Evolutionary conservation across 2,888 invertebrate species (phyloP).

Genomic region (Drosophila multiciliata): DNA sequence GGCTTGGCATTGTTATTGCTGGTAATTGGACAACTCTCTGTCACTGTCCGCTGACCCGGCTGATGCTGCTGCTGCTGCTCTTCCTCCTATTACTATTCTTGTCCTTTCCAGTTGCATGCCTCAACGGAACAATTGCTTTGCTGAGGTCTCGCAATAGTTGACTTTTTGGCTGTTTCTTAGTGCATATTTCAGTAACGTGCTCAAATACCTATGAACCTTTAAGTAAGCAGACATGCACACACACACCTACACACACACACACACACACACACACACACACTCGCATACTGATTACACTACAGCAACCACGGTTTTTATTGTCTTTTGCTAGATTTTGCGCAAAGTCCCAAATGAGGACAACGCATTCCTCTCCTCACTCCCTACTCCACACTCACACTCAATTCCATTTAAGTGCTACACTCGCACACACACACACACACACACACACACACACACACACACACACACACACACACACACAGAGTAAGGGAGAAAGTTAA

Average conservation of each 20-base stretch:
- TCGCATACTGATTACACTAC: slow-evolving; percentile 41
- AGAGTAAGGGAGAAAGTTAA: not conserved
- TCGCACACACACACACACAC: slow-evolving; percentile 22
- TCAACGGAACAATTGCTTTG: slow-evolving; percentile 33
- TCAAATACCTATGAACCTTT: slow-evolving; percentile 53
- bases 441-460: slow-evolving; percentile 20
- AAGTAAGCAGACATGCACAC: slow-evolving; percentile 29
- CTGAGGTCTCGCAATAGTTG: slow-evolving; percentile 33
- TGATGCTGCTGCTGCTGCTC: not conserved
- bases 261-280: slow-evolving; percentile 15
- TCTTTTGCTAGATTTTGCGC: slow-evolving; percentile 72
- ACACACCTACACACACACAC: slow-evolving; percentile 4
- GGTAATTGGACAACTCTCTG: slow-evolving; percentile 62
- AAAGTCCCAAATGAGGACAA: slow-evolving; percentile 75
- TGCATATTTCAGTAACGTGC: slow-evolving; percentile 7
- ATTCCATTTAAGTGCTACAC: slow-evolving; percentile 78
- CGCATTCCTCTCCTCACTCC: slow-evolving; percentile 60
- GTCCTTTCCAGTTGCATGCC: slow-evolving; percentile 10
- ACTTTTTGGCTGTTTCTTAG: slow-evolving; percentile 22
- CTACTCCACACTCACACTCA: slow-evolving; percentile 56
- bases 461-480: slow-evolving; percentile 17
- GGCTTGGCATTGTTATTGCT: slow-evolving; percentile 29
- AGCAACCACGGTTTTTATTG: slow-evolving; percentile 65
- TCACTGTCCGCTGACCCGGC: slow-evolving; percentile 28
- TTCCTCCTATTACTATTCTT: not conserved